Percentiles rank a stretch among this genome's conserved stretches.
Evolutionary conservation across 2,113 vertebrate genomes (phyloP).

Genomic region (Elaphurus davidianus): DNA sequence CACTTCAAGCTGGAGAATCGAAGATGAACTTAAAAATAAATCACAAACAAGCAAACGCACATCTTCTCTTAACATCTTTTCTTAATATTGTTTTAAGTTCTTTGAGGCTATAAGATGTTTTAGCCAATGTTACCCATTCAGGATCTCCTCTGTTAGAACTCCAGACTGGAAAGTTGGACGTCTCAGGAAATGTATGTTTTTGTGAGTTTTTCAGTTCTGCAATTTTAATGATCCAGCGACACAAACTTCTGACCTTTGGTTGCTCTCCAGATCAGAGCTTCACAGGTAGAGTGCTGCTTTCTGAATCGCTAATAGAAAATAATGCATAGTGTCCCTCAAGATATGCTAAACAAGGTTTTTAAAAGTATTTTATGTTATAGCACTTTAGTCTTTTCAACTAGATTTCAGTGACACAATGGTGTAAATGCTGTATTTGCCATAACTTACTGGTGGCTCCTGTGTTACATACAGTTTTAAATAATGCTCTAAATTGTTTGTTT

Average conservation of each 20-base stretch:
- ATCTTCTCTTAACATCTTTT: neutral
- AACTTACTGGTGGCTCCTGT: conserved; percentile 77
- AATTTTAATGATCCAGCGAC: neutral
- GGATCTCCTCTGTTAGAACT: conserved; percentile 17
- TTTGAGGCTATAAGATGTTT: neutral
- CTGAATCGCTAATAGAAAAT: conserved; percentile 47
- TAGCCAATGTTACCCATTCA: neutral
- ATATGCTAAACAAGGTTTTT: conserved; percentile 24
- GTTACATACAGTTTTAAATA: conserved; percentile 68
- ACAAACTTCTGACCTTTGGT: neutral
- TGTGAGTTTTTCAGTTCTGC: conserved; percentile 7
- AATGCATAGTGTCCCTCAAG: conserved; percentile 35
- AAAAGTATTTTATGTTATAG: conserved; percentile 57
- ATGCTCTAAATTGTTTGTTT: conserved; percentile 78
- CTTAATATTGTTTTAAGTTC: neutral
- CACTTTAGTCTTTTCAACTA: conserved; percentile 67
- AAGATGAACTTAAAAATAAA: neutral
- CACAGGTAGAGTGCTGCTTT: neutral
- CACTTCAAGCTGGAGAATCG: neutral
- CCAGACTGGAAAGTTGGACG: conserved; percentile 34
- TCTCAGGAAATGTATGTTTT: conserved; percentile 61
- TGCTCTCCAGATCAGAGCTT: neutral
- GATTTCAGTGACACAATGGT: conserved; percentile 74
- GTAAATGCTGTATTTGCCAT: conserved; percentile 79
- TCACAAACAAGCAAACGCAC: neutral